These are phyloP conservation scores for Pholis gunnellus DNA, from an alignment of 2,113 vertebrate genomes.

Conservation along the genomic window DNA sequence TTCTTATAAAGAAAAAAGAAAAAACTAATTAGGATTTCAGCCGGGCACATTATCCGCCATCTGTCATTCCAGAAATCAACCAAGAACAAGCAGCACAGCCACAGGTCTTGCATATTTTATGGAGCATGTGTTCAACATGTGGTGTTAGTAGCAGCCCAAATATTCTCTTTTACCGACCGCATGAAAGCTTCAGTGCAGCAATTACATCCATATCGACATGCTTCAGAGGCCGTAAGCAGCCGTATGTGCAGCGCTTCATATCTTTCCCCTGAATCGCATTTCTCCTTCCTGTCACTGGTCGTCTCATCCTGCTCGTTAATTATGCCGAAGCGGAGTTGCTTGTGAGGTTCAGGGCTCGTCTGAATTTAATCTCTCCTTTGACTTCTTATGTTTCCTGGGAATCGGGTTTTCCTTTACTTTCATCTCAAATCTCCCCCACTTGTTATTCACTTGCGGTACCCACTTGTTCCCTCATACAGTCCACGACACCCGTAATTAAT, in stretches of 20 bases:
- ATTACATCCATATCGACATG: constrained; percentile 81
- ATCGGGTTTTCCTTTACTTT: constrained; percentile 74
- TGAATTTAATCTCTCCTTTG: constrained; percentile 74
- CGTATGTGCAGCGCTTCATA: constrained; percentile 60
- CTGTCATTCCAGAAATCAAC: constrained; percentile 51
- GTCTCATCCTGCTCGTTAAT: constrained; percentile 76
- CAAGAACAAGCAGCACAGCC: constrained; percentile 30
- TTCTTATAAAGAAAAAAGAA: not conserved
- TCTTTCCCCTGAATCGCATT: constrained; percentile 68
- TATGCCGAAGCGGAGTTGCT: constrained; percentile 50
- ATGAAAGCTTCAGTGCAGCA: constrained; percentile 71
- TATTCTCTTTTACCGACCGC: constrained; percentile 57
- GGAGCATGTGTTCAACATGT: constrained; percentile 72
- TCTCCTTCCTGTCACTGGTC: constrained; percentile 69
- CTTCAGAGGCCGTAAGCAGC: constrained; percentile 67
- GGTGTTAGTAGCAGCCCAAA: constrained; percentile 51
- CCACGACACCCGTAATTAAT: constrained; percentile 4
- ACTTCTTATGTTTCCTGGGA: constrained; percentile 74
- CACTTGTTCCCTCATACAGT: constrained; percentile 26
- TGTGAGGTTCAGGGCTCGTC: constrained; percentile 58
- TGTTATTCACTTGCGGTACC: constrained; percentile 50
- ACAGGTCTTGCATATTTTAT: constrained; percentile 63
- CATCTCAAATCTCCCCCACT: constrained; percentile 73
- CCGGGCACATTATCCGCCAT: constrained; percentile 40
- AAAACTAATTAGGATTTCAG: constrained; percentile 48